Evolutionary conservation across 2,797 vertebrate genomes (phyloP).

Genomic region (Uromys caudimaculatus): DNA sequence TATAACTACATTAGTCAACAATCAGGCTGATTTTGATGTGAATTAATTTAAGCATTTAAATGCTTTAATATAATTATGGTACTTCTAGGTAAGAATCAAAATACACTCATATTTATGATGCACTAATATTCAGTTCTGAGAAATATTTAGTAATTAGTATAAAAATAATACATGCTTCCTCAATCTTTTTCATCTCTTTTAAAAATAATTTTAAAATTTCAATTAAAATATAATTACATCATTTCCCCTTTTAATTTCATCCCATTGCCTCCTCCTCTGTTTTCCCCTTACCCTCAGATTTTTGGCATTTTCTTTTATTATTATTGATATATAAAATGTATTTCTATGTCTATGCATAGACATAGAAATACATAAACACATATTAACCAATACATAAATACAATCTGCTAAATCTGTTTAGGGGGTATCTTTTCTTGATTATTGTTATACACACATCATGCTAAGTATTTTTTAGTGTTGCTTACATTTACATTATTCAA

Average conservation of each 20-base stretch:
- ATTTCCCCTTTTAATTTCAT: not conserved
- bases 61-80: not conserved
- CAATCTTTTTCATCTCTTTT: not conserved
- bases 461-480: not conserved
- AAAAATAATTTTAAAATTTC: not conserved
- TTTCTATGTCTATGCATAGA: not conserved
- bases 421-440: not conserved
- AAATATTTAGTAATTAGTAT: not conserved
- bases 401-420: not conserved
- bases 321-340: not conserved
- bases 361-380: too few species aligned
- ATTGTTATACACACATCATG: not conserved
- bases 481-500: not conserved
- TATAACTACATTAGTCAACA: not conserved
- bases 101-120: not conserved
- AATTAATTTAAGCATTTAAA: conserved; percentile 13
- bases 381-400: not conserved
- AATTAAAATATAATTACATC: not conserved
- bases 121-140: not conserved
- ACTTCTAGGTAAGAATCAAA: not conserved
- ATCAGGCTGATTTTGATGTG: not conserved
- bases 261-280: not conserved
- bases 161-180: not conserved
- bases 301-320: not conserved
- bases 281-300: not conserved